These are phyloP conservation scores for Dendrocopos noguchii DNA, from an alignment of 2,113 vertebrate genomes.

Conservation along the genomic window DNA sequence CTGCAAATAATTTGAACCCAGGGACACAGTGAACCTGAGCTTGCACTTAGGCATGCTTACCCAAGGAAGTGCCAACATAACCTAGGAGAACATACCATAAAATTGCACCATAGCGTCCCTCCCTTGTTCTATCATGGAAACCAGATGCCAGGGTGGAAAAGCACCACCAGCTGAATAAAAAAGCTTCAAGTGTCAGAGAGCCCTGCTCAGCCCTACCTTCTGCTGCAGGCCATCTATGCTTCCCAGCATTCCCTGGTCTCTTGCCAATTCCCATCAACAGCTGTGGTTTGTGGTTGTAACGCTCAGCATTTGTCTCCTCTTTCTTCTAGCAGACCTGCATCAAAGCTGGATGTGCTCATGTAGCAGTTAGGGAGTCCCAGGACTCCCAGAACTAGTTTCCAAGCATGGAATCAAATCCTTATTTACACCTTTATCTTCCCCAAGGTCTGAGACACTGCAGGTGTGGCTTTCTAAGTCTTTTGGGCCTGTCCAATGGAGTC, in stretches of 20 bases:
- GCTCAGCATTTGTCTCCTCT: constrained; percentile 41
- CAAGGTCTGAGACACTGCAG: neutral
- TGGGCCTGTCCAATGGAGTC: neutral
- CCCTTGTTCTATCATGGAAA: neutral
- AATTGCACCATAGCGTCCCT: neutral
- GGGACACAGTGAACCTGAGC: neutral
- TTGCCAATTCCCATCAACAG: constrained; percentile 54
- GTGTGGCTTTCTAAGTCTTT: neutral
- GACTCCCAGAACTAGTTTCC: neutral
- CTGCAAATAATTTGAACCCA: neutral
- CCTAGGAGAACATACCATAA: constrained; percentile 17
- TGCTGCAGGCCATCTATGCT: constrained; percentile 45
- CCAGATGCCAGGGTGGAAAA: constrained; percentile 26
- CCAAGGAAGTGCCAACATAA: neutral
- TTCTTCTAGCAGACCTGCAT: constrained; percentile 18
- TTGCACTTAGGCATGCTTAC: neutral
- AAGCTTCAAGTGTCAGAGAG: neutral
- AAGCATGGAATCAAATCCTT: neutral
- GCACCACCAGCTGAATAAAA: constrained; percentile 29
- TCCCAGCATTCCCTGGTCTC: constrained; percentile 41
- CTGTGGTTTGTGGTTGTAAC: constrained; percentile 56
- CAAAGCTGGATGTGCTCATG: neutral
- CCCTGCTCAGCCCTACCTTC: constrained; percentile 20
- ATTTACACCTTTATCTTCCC: neutral
- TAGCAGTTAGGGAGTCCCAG: neutral